phyloP scores from a whole-genome alignment of 2,113 vertebrate genomes.

The Indicator indicator region DNA sequence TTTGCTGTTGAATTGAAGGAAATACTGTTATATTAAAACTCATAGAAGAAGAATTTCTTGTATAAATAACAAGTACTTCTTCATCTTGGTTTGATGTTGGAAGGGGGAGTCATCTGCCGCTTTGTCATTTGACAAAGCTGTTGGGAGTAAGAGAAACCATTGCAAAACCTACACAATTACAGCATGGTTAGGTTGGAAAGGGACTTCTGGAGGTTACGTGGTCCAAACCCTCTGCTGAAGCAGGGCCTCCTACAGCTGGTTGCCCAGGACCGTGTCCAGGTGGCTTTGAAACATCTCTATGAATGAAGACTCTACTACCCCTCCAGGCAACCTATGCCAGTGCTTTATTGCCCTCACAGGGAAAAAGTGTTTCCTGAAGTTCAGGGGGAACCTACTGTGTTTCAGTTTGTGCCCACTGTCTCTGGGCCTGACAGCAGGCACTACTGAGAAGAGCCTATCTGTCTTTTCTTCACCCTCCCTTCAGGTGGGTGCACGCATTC shows the following conservation, averaged over 20 bases:
- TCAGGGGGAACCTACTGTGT: too few relatives aligned
- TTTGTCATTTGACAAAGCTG: not conserved
- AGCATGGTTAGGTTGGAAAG: not conserved
- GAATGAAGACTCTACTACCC: not conserved
- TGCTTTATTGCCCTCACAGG: accelerated
- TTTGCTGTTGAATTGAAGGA: constrained; percentile 50
- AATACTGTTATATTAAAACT: not conserved
- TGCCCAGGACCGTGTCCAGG: not conserved
- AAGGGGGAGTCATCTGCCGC: not conserved
- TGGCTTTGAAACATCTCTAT: not conserved
- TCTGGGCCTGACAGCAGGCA: not conserved
- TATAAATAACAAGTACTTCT: not conserved
- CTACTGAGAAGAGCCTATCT: too few relatives aligned
- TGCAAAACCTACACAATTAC: not conserved
- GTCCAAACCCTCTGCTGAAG: not conserved
- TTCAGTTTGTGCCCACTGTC: too few relatives aligned
- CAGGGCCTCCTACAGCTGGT: not conserved
- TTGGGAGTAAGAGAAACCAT: not conserved
- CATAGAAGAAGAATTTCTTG: not conserved
- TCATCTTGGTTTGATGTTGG: not conserved
- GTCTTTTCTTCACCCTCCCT: too few relatives aligned
- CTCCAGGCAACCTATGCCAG: not conserved
- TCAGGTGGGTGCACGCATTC: too few relatives aligned
- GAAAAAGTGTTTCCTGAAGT: too few relatives aligned
- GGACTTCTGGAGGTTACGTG: not conserved